phyloP scores from a whole-genome alignment of 1,140 invertebrate genomes.

The Zophobas atratus region DNA sequence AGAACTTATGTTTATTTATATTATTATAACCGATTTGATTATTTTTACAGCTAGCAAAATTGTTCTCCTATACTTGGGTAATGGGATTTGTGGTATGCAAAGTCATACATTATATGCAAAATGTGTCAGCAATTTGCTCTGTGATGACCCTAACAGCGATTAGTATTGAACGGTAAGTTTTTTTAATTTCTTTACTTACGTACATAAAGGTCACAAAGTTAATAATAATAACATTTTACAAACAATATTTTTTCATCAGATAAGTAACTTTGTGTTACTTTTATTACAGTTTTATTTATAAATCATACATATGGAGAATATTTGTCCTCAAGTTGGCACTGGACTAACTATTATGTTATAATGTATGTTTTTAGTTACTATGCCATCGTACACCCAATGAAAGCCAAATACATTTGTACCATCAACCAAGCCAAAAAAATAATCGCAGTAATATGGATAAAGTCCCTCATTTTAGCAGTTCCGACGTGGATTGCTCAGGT shows the following conservation, averaged over 20 bases:
- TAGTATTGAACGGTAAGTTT: slow-evolving; percentile 81
- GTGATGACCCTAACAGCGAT: slow-evolving; percentile 85
- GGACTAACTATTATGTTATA: neutral
- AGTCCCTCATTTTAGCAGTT: slow-evolving; percentile 74
- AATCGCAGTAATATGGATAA: slow-evolving; percentile 76
- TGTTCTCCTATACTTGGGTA: slow-evolving; percentile 83
- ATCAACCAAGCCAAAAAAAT: slow-evolving; percentile 79
- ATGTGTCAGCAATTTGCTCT: slow-evolving; percentile 82
- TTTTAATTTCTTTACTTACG: neutral
- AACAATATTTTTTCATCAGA: slow-evolving; percentile 9
- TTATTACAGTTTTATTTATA: too few species aligned
- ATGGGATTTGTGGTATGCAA: slow-evolving; percentile 83
- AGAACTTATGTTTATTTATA: neutral
- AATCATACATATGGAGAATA: too few species aligned
- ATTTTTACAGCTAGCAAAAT: slow-evolving; percentile 76
- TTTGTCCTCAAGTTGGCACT: too few species aligned
- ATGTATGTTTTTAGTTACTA: slow-evolving; percentile 75
- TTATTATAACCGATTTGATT: neutral
- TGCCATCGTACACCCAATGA: slow-evolving; percentile 84
- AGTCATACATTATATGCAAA: slow-evolving; percentile 83
- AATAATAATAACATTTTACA: neutral
- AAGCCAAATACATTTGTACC: slow-evolving; percentile 81
- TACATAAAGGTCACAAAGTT: neutral
- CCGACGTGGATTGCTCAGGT: slow-evolving; percentile 76
- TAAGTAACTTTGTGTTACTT: neutral